A percentile compares a stretch with the other conserved stretches of the same genome.
phyloP scores from a whole-genome alignment of 2,888 invertebrate genomes.

The Ennomos fuscantarius region DNA sequence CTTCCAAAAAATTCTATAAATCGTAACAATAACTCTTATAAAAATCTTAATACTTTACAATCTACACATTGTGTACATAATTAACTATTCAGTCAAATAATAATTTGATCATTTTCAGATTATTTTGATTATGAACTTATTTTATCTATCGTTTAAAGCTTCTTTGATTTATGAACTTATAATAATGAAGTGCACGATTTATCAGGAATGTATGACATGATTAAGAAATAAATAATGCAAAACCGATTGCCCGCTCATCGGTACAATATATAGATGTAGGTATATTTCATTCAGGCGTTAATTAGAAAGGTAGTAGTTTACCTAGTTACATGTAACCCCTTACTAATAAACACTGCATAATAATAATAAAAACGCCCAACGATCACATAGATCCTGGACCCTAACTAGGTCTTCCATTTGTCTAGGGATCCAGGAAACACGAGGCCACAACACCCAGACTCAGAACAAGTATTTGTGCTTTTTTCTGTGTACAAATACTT shows the following conservation, averaged over 20 bases:
- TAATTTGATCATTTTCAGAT: conserved; percentile 52
- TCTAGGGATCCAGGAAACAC: no score
- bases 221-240: not conserved
- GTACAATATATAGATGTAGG: not conserved
- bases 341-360: no score
- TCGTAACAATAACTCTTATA: conserved; percentile 22
- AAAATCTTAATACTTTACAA: conserved; percentile 39
- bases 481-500: no score
- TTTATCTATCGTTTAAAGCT: conserved; percentile 76
- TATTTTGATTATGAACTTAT: conserved; percentile 47
- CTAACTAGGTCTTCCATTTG: no score
- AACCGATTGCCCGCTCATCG: not conserved
- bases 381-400: no score
- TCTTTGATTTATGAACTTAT: conserved; percentile 71
- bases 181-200: conserved; percentile 47
- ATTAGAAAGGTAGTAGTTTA: no score
- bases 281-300: no score
- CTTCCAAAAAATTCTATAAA: conserved; percentile 18
- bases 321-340: no score
- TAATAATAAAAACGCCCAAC: no score
- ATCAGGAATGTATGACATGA: conserved; percentile 44
- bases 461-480: no score
- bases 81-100: conserved; percentile 56
- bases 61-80: conserved; percentile 44
- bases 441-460: no score